Evolutionary conservation across 2,113 vertebrate species (phyloP).

Genomic region (Leptobrachium leishanense): DNA sequence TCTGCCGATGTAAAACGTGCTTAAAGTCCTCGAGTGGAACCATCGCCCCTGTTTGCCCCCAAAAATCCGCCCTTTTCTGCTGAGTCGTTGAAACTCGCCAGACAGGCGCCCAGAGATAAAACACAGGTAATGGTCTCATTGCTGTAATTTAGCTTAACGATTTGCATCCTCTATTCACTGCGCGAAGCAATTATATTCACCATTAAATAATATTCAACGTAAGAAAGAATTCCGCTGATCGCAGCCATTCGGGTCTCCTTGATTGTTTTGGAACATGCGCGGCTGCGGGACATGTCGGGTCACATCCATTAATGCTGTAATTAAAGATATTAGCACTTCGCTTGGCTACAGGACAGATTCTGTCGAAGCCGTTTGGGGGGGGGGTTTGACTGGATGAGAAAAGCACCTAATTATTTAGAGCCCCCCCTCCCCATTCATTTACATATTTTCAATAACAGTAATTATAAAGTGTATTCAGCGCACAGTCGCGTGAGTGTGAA

Average conservation of each 20-base stretch:
- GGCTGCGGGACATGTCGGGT: background rate
- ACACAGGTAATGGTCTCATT: background rate
- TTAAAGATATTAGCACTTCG: slow-evolving; percentile 6
- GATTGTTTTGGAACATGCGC: background rate
- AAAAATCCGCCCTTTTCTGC: too few relatives aligned
- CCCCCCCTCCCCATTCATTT: background rate
- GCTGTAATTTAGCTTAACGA: slow-evolving; percentile 11
- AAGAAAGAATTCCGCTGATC: background rate
- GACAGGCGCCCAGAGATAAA: background rate
- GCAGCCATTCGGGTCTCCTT: background rate
- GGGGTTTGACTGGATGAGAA: background rate
- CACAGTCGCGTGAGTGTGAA: background rate
- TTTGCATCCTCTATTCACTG: background rate
- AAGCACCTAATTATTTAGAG: slow-evolving; percentile 13
- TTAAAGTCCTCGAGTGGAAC: too few relatives aligned
- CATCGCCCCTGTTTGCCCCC: too few relatives aligned
- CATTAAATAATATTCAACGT: background rate
- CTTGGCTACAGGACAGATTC: slow-evolving; percentile 8
- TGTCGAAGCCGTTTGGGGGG: background rate
- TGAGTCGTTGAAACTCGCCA: background rate
- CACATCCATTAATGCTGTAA: slow-evolving; percentile 19
- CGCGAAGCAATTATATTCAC: background rate
- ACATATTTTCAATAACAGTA: background rate
- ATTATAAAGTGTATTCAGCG: slow-evolving; percentile 8
- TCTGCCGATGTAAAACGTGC: too few relatives aligned